Evolutionary conservation across 1,140 invertebrate genomes (phyloP).

Genomic region (Arctopsyche grandis): DNA sequence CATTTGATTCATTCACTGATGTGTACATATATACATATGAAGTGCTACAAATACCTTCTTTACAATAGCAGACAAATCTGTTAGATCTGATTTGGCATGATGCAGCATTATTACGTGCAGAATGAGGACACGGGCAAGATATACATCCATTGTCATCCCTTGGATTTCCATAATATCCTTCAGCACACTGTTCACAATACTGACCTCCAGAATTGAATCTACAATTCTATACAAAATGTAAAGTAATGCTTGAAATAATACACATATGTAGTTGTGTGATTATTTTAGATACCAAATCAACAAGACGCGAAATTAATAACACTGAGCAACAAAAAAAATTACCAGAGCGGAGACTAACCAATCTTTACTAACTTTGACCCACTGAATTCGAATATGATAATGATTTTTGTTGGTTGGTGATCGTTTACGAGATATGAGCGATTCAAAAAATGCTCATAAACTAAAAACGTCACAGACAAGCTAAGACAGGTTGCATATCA

Average conservation of each 20-base stretch:
- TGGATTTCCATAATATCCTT: constrained; percentile 83
- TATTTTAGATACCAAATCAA: not conserved
- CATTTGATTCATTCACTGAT: not conserved
- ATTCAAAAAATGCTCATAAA: too few relatives aligned
- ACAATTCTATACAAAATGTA: constrained; percentile 76
- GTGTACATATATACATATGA: not conserved
- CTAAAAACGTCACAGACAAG: too few relatives aligned
- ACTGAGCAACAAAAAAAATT: too few relatives aligned
- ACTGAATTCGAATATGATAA: too few relatives aligned
- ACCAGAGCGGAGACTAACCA: too few relatives aligned
- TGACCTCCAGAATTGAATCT: constrained; percentile 80
- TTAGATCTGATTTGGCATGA: constrained; percentile 71
- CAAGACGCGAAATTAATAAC: too few relatives aligned
- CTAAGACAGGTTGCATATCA: too few relatives aligned
- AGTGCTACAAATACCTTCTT: constrained; percentile 66
- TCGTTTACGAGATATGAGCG: too few relatives aligned
- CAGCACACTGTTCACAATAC: constrained; percentile 80
- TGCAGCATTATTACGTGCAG: constrained; percentile 77
- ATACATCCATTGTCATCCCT: constrained; percentile 73
- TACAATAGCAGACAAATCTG: constrained; percentile 75
- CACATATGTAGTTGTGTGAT: not conserved
- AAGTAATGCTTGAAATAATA: not conserved
- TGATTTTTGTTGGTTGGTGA: too few relatives aligned
- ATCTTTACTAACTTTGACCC: too few relatives aligned
- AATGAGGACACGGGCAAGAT: constrained; percentile 86